Conservation (phyloP, 2,888 invertebrate genomes). For the Luffia ferchaultella region DNA sequence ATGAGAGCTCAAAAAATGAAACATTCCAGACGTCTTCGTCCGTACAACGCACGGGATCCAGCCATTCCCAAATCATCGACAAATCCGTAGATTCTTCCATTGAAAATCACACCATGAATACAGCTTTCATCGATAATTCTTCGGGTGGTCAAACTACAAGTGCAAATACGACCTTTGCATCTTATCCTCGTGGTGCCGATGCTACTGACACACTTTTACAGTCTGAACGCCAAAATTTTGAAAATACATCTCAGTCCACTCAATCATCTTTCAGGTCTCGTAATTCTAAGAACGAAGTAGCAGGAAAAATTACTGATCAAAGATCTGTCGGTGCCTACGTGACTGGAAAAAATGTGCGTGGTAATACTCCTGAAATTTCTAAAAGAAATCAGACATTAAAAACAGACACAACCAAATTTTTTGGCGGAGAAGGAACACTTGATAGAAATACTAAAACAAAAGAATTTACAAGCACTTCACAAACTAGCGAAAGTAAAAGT, state of each 20-base stretch:
- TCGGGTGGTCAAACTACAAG: slow-evolving; percentile 22
- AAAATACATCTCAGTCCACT: slow-evolving; percentile 20
- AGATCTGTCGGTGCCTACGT: slow-evolving; percentile 26
- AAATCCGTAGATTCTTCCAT: slow-evolving; percentile 40
- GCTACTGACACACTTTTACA: slow-evolving; percentile 47
- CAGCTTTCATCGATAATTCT: slow-evolving; percentile 45
- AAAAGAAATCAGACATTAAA: slow-evolving; percentile 32
- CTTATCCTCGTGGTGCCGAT: slow-evolving; percentile 42
- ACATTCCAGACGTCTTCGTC: slow-evolving; percentile 50
- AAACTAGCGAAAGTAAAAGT: slow-evolving; percentile 58
- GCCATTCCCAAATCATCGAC: slow-evolving; percentile 34
- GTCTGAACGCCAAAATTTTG: slow-evolving; percentile 44
- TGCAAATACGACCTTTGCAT: slow-evolving; percentile 28
- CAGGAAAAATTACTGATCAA: slow-evolving; percentile 24
- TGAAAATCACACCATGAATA: slow-evolving; percentile 46
- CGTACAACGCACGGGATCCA: slow-evolving; percentile 43
- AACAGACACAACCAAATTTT: slow-evolving; percentile 44
- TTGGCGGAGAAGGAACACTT: slow-evolving; percentile 41
- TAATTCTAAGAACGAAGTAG: slow-evolving; percentile 11
- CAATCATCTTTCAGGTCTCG: slow-evolving; percentile 17
- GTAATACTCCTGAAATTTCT: slow-evolving; percentile 32
- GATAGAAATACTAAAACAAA: slow-evolving; percentile 39
- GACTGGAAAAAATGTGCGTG: slow-evolving; percentile 34
- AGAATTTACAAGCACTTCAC: slow-evolving; percentile 43
- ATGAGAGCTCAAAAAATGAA: slow-evolving; percentile 48